These are phyloP conservation scores for Apeltes quadracus DNA, from an alignment of 2,113 vertebrate species.

Conservation along the genomic window DNA sequence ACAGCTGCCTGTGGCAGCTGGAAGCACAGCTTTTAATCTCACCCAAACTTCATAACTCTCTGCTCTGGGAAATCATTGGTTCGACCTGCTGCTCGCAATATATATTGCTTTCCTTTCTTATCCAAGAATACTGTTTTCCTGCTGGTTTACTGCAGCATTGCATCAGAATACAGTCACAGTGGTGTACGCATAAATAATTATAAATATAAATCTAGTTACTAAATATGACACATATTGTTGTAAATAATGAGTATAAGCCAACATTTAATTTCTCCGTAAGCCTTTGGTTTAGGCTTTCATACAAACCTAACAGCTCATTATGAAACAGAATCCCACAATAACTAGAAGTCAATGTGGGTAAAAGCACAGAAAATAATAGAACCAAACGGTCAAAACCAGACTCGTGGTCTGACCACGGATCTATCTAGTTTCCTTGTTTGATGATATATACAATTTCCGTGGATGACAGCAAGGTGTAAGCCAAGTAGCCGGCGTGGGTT, in stretches of 20 bases:
- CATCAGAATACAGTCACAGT: background rate
- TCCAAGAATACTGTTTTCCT: slow-evolving; percentile 2
- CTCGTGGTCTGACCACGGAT: background rate
- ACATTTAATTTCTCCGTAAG: slow-evolving; percentile 11
- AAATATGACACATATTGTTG: slow-evolving; percentile 12
- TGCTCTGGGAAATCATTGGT: slow-evolving; percentile 21
- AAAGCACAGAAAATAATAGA: background rate
- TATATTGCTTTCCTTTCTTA: slow-evolving; percentile 24
- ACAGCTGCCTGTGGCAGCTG: slow-evolving; percentile 29
- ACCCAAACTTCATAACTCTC: slow-evolving; percentile 34
- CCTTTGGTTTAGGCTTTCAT: background rate
- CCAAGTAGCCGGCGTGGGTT: slow-evolving; percentile 2
- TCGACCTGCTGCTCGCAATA: background rate
- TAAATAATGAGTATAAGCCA: background rate
- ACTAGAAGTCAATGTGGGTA: slow-evolving; percentile 6
- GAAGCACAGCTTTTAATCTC: background rate
- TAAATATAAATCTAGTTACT: slow-evolving; percentile 10
- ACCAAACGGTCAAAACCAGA: slow-evolving; percentile 12
- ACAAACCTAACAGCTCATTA: slow-evolving; percentile 15
- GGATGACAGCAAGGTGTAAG: background rate
- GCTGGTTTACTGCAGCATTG: slow-evolving; percentile 30
- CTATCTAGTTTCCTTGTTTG: slow-evolving; percentile 8
- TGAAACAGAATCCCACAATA: background rate
- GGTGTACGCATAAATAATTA: background rate
- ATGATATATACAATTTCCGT: background rate